phyloP scores from a whole-genome alignment of 2,888 invertebrate species.

The Chesias legatella region DNA sequence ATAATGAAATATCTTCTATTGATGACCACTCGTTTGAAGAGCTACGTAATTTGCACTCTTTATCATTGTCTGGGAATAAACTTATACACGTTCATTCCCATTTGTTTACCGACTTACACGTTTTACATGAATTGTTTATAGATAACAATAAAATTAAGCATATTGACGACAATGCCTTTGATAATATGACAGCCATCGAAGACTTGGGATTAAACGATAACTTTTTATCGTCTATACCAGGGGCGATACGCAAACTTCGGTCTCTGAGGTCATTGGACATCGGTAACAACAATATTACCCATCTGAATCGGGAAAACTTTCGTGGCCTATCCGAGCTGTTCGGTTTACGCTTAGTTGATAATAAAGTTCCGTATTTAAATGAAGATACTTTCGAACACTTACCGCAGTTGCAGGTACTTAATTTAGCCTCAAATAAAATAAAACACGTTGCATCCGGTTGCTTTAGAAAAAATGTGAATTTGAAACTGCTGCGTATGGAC shows the following conservation, averaged over 20 bases:
- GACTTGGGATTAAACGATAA: conserved; percentile 88
- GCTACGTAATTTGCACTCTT: conserved; percentile 87
- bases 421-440: conserved; percentile 89
- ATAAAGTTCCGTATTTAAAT: conserved; percentile 87
- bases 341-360: conserved; percentile 89
- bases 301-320: conserved; percentile 86
- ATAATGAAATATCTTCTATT: conserved; percentile 84
- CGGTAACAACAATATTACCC: conserved; percentile 88
- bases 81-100: conserved; percentile 83
- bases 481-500: conserved; percentile 87
- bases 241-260: conserved; percentile 83
- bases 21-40: conserved; percentile 87
- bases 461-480: conserved; percentile 85
- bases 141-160: conserved; percentile 86
- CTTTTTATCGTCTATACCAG: conserved; percentile 83
- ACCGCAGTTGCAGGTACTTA: conserved; percentile 87
- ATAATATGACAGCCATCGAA: conserved; percentile 87
- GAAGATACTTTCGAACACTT: conserved; percentile 87
- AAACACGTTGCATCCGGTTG: conserved; percentile 86
- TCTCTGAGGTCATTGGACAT: conserved; percentile 88
- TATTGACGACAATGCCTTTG: conserved; percentile 85
- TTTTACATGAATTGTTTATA: conserved; percentile 85
- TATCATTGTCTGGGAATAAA: conserved; percentile 86
- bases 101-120: conserved; percentile 86
- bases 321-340: conserved; percentile 86